These are phyloP conservation scores for Jaculus jaculus DNA, from an alignment of 2,113 vertebrate species.

Conservation along the genomic window DNA sequence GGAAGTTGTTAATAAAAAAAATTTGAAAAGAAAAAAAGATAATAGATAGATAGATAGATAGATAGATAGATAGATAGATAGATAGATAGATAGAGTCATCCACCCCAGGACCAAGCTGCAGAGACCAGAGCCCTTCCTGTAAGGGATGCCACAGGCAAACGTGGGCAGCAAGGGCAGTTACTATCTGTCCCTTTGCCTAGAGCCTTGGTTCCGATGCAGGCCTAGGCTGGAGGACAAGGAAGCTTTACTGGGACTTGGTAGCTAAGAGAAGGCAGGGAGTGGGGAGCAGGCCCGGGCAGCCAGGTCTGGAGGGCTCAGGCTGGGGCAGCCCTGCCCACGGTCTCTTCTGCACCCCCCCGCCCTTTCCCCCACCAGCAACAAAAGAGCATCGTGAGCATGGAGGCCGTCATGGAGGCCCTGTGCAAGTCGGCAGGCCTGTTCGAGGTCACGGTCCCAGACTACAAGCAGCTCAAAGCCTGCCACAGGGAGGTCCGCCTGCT, in stretches of 20 bases:
- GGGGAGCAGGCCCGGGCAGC: neutral
- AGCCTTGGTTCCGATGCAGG: fast-evolving
- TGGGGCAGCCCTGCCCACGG: fast-evolving
- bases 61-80: neutral
- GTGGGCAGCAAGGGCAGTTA: neutral
- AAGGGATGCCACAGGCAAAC: neutral
- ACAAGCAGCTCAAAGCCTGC: slow-evolving; percentile 83
- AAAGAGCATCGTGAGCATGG: slow-evolving; percentile 71
- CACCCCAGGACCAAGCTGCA: neutral
- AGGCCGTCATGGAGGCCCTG: slow-evolving; percentile 76
- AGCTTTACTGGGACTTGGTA: fast-evolving
- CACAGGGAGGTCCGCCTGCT: slow-evolving; percentile 82
- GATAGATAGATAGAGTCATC: neutral
- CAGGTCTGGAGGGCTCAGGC: fast-evolving
- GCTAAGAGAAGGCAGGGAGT: no score
- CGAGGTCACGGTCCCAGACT: slow-evolving; percentile 81
- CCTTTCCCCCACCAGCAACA: slow-evolving; percentile 77
- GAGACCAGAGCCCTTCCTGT: neutral
- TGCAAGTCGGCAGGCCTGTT: slow-evolving; percentile 82
- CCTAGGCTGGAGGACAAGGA: neutral
- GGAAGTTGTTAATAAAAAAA: no score
- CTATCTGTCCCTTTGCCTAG: no score
- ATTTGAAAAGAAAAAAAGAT: neutral
- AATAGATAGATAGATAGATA: no score
- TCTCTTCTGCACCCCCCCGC: neutral